Conservation (phyloP, 2,797 vertebrate genomes). For the Lutjanus argentimaculatus region DNA sequence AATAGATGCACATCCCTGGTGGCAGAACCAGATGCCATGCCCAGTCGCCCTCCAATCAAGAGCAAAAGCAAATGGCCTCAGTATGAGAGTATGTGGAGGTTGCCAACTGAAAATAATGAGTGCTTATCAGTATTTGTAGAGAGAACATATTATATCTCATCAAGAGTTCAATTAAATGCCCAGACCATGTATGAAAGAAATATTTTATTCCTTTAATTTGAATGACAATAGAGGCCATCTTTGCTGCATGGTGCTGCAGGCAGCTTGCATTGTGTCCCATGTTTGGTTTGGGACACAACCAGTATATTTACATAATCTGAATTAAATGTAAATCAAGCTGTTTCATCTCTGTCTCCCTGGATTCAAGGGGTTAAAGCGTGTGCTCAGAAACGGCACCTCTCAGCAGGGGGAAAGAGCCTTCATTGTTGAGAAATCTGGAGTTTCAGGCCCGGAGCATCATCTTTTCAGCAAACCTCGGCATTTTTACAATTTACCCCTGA, state of each 20-base stretch:
- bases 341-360: constrained; percentile 81
- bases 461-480: constrained; percentile 67
- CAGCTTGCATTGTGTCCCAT: constrained; percentile 65
- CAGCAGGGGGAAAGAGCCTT: constrained; percentile 63
- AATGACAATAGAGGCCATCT: constrained; percentile 79
- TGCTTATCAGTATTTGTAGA: constrained; percentile 52
- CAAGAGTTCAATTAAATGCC: constrained; percentile 54
- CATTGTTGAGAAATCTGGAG: constrained; percentile 75
- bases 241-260: constrained; percentile 59
- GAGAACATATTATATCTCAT: constrained; percentile 51
- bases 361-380: constrained; percentile 83
- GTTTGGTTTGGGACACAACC: constrained; percentile 77
- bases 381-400: constrained; percentile 66
- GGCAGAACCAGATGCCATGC: constrained; percentile 57
- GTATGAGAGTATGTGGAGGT: constrained; percentile 24
- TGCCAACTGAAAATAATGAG: constrained; percentile 58
- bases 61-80: constrained; percentile 53
- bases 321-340: constrained; percentile 86
- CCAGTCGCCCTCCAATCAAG: constrained; percentile 52
- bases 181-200: constrained; percentile 47
- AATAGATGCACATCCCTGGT: constrained; percentile 62
- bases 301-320: constrained; percentile 87
- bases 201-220: constrained; percentile 64
- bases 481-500: constrained; percentile 71
- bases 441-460: constrained; percentile 67